Base-by-base conservation (phyloP, 2,797 vertebrate species). In the Pristis pectinata region DNA sequence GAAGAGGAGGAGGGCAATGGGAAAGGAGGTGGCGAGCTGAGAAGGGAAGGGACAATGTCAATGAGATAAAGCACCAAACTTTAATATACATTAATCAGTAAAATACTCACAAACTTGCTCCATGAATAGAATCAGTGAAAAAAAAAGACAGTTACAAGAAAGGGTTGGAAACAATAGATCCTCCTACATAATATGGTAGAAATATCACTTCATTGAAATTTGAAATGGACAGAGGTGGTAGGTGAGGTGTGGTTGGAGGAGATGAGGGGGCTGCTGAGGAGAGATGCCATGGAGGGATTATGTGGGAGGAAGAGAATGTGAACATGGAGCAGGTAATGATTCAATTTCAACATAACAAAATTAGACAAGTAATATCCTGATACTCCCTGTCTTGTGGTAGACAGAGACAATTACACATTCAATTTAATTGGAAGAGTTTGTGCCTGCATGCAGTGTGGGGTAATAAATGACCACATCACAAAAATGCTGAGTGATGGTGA, bases 61-160 rank as follows among this genome's bases (percentile, higher is more conserved):
- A 27, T 59, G 59, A 91, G n/a, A 67, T 83, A 91, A 91, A 41
- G 59, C n/a, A 91, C 64, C 91, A 87, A 67, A 67, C 87, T 91
- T 91, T 0, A 44, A n/a, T 22, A 3, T 2, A n/a, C 19, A 37
- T n/a, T 61, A 15, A 67, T 64, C 41, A 41, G 34, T n/a, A 24
- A 64, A 61, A 22, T 56, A 82, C 27, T 49, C n/a, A 83, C 49
- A 49, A 85, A 27, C 9, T 56, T 27, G 9, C 24, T 34, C 9
- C 19, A 3, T 34, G 49, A 85, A 56, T 30, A 56, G 27, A 56
- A 34, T 56, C 82, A 85, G 72, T 85, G 9, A 13, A 53, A 8
- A 41, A 9, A 13, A 17, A 82, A 24, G 83, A 53, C 44, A 83
- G 41, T 2, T 24, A 44, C 24, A 19, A 24, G 79, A 30, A 85